Conservation (phyloP, 1,140 invertebrate genomes). For the Brachionus rubens region DNA sequence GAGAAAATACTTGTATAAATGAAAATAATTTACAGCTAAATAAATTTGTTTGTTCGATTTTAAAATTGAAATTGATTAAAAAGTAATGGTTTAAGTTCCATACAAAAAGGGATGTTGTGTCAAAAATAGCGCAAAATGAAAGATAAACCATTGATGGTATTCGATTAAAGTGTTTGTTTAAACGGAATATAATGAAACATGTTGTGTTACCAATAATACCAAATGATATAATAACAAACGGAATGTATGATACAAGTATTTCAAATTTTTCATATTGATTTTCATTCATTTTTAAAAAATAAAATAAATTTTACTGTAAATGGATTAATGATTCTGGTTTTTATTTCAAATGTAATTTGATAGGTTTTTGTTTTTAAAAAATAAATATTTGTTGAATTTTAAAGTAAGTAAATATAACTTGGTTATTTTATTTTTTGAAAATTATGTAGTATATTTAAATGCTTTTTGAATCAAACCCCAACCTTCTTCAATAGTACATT, state of each 20-base stretch:
- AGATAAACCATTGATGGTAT: slow-evolving; percentile 14
- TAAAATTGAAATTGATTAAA: neutral
- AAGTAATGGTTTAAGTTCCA: slow-evolving; percentile 31
- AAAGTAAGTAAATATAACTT: no score
- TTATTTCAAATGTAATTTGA: no score
- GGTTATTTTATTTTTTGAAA: no score
- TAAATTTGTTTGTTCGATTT: neutral
- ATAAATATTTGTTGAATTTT: no score
- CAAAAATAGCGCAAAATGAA: neutral
- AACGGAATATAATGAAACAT: neutral
- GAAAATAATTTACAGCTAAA: slow-evolving; percentile 7
- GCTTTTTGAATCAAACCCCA: slow-evolving; percentile 16
- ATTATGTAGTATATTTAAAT: neutral
- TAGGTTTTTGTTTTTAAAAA: no score
- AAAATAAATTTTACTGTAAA: no score
- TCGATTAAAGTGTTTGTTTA: neutral
- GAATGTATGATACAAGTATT: neutral
- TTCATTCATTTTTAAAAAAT: no score
- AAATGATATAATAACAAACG: neutral
- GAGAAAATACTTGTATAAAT: slow-evolving; percentile 4
- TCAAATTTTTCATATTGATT: no score
- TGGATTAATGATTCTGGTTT: no score
- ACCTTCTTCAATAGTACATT: neutral
- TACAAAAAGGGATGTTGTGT: slow-evolving; percentile 5
- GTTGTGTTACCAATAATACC: slow-evolving; percentile 6